Base-by-base conservation (phyloP, 2,797 vertebrate genomes). In the Pseudomugil gertrudae region DNA sequence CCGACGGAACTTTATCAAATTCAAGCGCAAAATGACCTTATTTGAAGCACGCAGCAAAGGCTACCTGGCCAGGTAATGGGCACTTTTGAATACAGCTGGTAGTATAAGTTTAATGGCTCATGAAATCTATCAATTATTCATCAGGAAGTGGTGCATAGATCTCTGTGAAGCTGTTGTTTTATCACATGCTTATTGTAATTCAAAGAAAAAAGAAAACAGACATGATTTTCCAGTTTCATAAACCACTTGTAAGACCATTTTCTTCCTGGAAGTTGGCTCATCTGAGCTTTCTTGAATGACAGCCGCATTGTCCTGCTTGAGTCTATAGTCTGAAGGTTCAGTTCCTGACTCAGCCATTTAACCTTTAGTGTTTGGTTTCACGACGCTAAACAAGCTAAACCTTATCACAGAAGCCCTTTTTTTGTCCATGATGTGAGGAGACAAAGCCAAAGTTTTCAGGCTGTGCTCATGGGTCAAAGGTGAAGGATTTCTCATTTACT, bases 31-130 rank as follows among this genome's bases (percentile, higher is more conserved):
- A 75, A 87, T 98, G n/a, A 66, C 90, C 51, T 73, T 89, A 5
- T 89, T 99, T 23, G 92, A 97, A 80, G 95, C 92, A 57, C 87
- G 85, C 58, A 91, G 94, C 2, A 93, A 91, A 5, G 98, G 97
- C 7, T 95, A 92, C 91, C 72, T 96, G 59, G 88, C 92, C 88
- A 96, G 97, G 97, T 98, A 79, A 56, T 14, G 14, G 40, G 27
- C 24, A 53, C 4, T 27, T 48, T 8, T 43, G 15, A 57, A 9
- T 10, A 56, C 33, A 23, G 45, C 1, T 7, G 2, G 24, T 15
- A 38, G 23, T n/a, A 21, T 23, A 13, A 7, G 5, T 19, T 33
- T 36, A 9, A 47, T 11, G 14, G 26, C 3, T 33, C 10, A n/a
- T 66, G 15, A 33, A 14, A 1, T 13, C 14, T 45, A 17, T 23